These are phyloP conservation scores for Labrus mixtus DNA, from an alignment of 2,113 vertebrate genomes.

Conservation along the genomic window DNA sequence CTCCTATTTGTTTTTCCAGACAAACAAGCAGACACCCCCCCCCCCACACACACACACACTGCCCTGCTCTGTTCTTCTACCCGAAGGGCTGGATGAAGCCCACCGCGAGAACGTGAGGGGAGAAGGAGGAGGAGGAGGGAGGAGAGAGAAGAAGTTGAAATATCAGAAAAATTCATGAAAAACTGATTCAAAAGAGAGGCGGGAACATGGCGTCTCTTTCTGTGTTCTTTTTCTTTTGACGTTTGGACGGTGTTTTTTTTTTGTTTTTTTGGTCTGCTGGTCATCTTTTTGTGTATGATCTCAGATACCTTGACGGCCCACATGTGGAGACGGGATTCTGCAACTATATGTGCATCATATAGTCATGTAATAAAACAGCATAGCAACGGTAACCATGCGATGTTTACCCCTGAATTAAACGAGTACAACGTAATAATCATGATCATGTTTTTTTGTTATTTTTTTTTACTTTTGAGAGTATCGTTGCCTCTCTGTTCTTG, in stretches of 20 bases:
- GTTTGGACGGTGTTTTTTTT: slow-evolving; percentile 39
- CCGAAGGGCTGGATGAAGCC: slow-evolving; percentile 26
- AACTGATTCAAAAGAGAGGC: slow-evolving; percentile 17
- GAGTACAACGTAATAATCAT: slow-evolving; percentile 66
- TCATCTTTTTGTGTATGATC: slow-evolving; percentile 46
- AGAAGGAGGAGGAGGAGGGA: slow-evolving; percentile 8
- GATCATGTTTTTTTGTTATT: slow-evolving; percentile 57
- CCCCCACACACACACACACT: no score
- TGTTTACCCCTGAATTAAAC: slow-evolving; percentile 69
- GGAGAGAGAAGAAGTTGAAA: slow-evolving; percentile 14
- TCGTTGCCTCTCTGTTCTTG: slow-evolving; percentile 37
- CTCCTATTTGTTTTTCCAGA: slow-evolving; percentile 16
- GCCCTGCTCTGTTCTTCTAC: slow-evolving; percentile 54
- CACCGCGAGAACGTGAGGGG: not conserved
- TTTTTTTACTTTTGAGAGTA: slow-evolving; percentile 40
- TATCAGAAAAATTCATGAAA: slow-evolving; percentile 29
- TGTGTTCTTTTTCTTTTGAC: slow-evolving; percentile 63
- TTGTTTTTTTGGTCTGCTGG: no score
- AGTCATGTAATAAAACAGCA: slow-evolving; percentile 53
- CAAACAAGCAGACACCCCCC: slow-evolving; percentile 47
- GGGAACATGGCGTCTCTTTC: slow-evolving; percentile 37
- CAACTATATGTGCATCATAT: slow-evolving; percentile 55
- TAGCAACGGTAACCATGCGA: slow-evolving; percentile 48
- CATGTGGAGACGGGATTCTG: slow-evolving; percentile 31
- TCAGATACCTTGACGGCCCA: slow-evolving; percentile 28